Evolutionary conservation across 2,888 invertebrate genomes (phyloP), one percentile per base, ranked within the genome.

Genomic region (Chaetoderma sp.): DNA sequence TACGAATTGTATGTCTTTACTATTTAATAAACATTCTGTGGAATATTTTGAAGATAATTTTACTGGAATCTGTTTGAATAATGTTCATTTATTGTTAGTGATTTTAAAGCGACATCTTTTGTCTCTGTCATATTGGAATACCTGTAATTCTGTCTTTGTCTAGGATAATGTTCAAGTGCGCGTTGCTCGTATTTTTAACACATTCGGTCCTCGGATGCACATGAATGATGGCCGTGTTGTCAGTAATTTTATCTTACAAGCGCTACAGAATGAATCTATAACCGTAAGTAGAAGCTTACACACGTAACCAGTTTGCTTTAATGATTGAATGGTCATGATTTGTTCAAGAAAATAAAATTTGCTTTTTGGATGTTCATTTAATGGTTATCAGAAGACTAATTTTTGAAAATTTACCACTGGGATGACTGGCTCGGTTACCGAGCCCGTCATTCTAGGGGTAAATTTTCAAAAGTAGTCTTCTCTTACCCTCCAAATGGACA

Each of bases 201-300:
- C 99, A 0, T 99, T 96, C 83, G 99, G 99, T 0, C 99, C 99
- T 0, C 88, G 99, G 77, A 99, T 99, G 99, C 98, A 98, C 82
- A 95, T 96, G 90, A 95, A 97, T 71, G 99, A 99, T 86, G 99
- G 99, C 0, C 90, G 99, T 42, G 98, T 99, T 0, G 98, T 99
- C 1, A 98, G 98, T 16, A 99, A 99, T 88, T 99, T 99, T 82
- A 95, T 99, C 73, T 90, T 98, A 73, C 98, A 99, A 88, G 96
- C 98, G 0, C 88, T 99, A 63, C 94, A 96, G 83, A 94, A 95
- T 84, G 91, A 97, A 82, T 93, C 95, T 2, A 95, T 99, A 60
- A 98, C 98, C 3, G 95, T 96, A 87, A 89, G 89, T 86, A 50
- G n/a, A 2, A 44, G 36, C 18, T 47, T 60, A n/a, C 61, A n/a